A percentile compares a stretch with the other conserved stretches of the same genome.
Conservation (phyloP, 2,113 vertebrate genomes). For the Siphamia tubifer region DNA sequence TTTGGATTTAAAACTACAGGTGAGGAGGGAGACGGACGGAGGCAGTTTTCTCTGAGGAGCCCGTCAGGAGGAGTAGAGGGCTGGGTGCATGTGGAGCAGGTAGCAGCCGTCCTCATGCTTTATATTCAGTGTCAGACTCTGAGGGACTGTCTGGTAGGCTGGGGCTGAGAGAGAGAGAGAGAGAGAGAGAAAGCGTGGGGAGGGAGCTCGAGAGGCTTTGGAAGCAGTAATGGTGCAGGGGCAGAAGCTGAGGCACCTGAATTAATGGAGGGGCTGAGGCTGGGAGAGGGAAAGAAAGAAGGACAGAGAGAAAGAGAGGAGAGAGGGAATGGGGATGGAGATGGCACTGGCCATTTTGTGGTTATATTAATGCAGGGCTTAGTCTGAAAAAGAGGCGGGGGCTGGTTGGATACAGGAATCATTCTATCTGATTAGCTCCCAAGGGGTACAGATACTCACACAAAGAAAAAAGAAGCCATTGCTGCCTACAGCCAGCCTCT, state of each 20-base stretch:
- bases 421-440: constrained; percentile 79
- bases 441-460: constrained; percentile 64
- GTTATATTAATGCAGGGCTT: constrained; percentile 55
- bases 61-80: constrained; percentile 65
- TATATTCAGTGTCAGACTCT: constrained; percentile 78
- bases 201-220: constrained; percentile 47
- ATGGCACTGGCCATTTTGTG: constrained; percentile 26
- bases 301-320: constrained; percentile 2
- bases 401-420: constrained; percentile 66
- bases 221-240: constrained; percentile 60
- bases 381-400: constrained; percentile 44
- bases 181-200: background rate
- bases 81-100: constrained; percentile 73
- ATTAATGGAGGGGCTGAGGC: constrained; percentile 61
- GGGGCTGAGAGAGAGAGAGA: constrained; percentile 55
- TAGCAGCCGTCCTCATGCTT: constrained; percentile 74
- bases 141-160: constrained; percentile 70
- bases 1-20: constrained; percentile 53
- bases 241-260: constrained; percentile 63
- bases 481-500: constrained; percentile 42
- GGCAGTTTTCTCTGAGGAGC: constrained; percentile 64
- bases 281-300: background rate
- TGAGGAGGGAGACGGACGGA: constrained; percentile 60
- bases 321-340: constrained; percentile 8
- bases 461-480: constrained; percentile 49